Percentiles rank a stretch among this genome's conserved stretches.
Evolutionary conservation across 1,140 invertebrate species (phyloP).

Genomic region (Prorops nasuta): DNA sequence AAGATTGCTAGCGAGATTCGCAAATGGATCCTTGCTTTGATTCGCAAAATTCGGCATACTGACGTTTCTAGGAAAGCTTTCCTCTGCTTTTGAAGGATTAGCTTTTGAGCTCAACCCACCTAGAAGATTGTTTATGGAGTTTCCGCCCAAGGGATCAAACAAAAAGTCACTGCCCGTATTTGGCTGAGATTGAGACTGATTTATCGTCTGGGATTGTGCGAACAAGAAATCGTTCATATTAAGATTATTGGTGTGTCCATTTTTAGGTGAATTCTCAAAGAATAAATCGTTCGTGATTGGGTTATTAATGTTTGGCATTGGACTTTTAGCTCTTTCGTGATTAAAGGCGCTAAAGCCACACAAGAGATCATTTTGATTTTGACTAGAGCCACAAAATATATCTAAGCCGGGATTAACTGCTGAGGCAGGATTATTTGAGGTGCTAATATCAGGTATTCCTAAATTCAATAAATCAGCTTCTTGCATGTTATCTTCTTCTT

Average conservation of each 20-base stretch:
- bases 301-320: slow-evolving; percentile 30
- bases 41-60: slow-evolving; percentile 62
- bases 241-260: slow-evolving; percentile 11
- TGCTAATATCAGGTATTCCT: slow-evolving; percentile 32
- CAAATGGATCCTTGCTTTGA: slow-evolving; percentile 58
- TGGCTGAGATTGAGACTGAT: background rate
- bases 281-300: slow-evolving; percentile 28
- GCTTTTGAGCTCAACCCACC: slow-evolving; percentile 29
- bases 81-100: slow-evolving; percentile 36
- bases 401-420: slow-evolving; percentile 31
- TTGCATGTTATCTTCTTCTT: slow-evolving; percentile 20
- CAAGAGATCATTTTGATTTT: slow-evolving; percentile 60
- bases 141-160: slow-evolving; percentile 45
- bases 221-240: slow-evolving; percentile 40
- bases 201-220: slow-evolving; percentile 16
- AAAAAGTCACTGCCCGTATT: slow-evolving; percentile 29
- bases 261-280: slow-evolving; percentile 24
- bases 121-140: slow-evolving; percentile 32
- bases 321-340: slow-evolving; percentile 27
- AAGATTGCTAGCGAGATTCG: slow-evolving; percentile 53
- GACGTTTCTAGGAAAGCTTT: slow-evolving; percentile 59
- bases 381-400: slow-evolving; percentile 42
- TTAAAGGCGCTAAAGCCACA: slow-evolving; percentile 57
- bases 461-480: slow-evolving; percentile 56
- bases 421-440: slow-evolving; percentile 19